phyloP scores from a whole-genome alignment of 2,888 invertebrate genomes.

The Noctua pronuba region DNA sequence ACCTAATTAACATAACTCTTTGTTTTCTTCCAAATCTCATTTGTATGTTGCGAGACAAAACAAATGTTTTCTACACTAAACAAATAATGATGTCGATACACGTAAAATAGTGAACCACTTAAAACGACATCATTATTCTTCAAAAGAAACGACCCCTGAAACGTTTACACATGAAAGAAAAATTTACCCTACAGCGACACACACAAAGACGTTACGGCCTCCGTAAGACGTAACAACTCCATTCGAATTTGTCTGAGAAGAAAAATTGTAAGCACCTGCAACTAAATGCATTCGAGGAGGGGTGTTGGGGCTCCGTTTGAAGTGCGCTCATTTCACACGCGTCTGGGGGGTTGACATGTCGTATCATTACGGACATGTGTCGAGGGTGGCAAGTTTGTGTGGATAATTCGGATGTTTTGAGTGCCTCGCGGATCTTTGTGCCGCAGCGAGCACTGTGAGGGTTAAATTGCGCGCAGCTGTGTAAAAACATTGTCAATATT shows the following conservation, averaged over 20 bases:
- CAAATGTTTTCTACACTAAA: conserved; percentile 19
- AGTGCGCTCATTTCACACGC: conserved; percentile 86
- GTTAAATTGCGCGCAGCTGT: conserved; percentile 62
- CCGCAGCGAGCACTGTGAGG: conserved; percentile 51
- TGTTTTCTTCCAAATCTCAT: conserved; percentile 21
- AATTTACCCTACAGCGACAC: conserved; percentile 61
- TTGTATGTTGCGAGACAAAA: conserved; percentile 6
- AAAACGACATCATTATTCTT: conserved; percentile 71
- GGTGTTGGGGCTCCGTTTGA: conserved; percentile 76
- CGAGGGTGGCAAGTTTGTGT: conserved; percentile 74
- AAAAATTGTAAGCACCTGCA: conserved; percentile 89
- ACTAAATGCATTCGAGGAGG: conserved; percentile 85
- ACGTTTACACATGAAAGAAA: conserved; percentile 72
- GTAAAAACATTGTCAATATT: conserved; percentile 48
- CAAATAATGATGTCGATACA: conserved; percentile 47
- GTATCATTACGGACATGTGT: conserved; percentile 85
- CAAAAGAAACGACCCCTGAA: conserved; percentile 71
- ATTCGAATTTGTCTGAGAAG: conserved; percentile 85
- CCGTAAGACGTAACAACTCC: conserved; percentile 74
- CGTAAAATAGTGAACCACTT: conserved; percentile 54
- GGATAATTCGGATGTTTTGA: conserved; percentile 72
- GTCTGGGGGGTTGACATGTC: conserved; percentile 80
- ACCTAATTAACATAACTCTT: conserved; percentile 17
- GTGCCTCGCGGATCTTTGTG: conserved; percentile 64
- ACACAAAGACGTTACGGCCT: conserved; percentile 72